Evolutionary conservation across 1,140 invertebrate genomes (phyloP).

Genomic region (Trichonephila inaurata): DNA sequence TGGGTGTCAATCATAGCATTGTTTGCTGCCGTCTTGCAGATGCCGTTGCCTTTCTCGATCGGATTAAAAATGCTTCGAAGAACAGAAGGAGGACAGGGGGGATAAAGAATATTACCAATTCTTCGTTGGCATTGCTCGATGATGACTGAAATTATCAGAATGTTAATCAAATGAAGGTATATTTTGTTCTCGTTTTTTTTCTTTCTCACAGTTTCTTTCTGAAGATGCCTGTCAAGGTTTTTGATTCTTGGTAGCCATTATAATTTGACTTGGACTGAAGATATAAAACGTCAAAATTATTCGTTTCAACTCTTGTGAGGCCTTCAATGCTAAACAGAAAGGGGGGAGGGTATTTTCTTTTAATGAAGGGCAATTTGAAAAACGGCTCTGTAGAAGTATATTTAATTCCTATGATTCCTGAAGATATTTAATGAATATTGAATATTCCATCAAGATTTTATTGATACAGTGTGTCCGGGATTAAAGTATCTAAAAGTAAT

Average conservation of each 20-base stretch:
- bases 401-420: background rate
- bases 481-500: too few relatives aligned
- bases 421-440: too few relatives aligned
- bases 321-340: background rate
- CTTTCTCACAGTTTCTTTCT: background rate
- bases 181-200: background rate
- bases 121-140: background rate
- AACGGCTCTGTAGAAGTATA: background rate
- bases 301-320: background rate
- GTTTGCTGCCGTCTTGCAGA: constrained; percentile 7
- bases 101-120: background rate
- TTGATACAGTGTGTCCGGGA: too few relatives aligned
- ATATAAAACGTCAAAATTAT: background rate
- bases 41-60: background rate
- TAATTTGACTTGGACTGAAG: background rate
- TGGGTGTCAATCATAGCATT: constrained; percentile 8
- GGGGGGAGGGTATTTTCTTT: too few relatives aligned
- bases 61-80: background rate
- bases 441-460: too few relatives aligned
- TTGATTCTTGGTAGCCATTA: background rate
- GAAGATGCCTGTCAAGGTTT: background rate
- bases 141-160: constrained; percentile 33
- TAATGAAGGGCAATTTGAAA: background rate
- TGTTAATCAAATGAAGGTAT: background rate
- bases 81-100: background rate